Percentiles rank a stretch among this genome's conserved stretches.
Evolutionary conservation across 2,113 vertebrate genomes (phyloP).

Genomic region (Paraplagusia blochii): DNA sequence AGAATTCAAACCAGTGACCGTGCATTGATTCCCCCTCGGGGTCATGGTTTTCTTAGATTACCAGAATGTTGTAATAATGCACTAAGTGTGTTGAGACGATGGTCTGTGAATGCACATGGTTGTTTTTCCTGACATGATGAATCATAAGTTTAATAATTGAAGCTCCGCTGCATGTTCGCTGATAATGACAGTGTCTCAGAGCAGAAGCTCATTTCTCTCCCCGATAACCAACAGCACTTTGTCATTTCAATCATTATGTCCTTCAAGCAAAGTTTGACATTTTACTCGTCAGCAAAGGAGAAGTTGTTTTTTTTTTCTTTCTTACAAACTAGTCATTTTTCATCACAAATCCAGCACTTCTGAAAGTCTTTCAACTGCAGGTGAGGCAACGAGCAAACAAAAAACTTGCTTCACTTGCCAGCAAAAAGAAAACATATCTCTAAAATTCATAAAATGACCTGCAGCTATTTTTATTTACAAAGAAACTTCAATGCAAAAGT

Average conservation of each 20-base stretch:
- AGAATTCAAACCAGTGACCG: no score
- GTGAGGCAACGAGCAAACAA: constrained; percentile 12
- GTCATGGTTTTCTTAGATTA: no score
- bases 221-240: constrained; percentile 18
- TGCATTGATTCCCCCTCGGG: no score
- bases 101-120: not conserved
- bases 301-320: constrained; percentile 6
- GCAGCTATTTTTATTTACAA: constrained; percentile 8
- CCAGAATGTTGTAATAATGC: no score
- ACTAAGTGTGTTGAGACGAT: no score
- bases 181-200: no score
- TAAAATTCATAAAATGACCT: constrained; percentile 24
- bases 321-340: constrained; percentile 1
- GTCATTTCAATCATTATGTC: constrained; percentile 18
- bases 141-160: constrained; percentile 17
- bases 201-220: constrained; percentile 19
- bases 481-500: constrained; percentile 10
- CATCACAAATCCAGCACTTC: constrained; percentile 2
- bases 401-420: not conserved
- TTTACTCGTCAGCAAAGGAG: constrained; percentile 18
- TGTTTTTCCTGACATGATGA: not conserved
- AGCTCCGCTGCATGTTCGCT: not conserved
- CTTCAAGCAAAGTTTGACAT: constrained; percentile 23
- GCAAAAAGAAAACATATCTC: constrained; percentile 7
- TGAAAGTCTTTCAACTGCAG: constrained; percentile 15